These are phyloP conservation scores for Malurus cyaneus DNA, from an alignment of 2,113 vertebrate genomes.

Conservation along the genomic window DNA sequence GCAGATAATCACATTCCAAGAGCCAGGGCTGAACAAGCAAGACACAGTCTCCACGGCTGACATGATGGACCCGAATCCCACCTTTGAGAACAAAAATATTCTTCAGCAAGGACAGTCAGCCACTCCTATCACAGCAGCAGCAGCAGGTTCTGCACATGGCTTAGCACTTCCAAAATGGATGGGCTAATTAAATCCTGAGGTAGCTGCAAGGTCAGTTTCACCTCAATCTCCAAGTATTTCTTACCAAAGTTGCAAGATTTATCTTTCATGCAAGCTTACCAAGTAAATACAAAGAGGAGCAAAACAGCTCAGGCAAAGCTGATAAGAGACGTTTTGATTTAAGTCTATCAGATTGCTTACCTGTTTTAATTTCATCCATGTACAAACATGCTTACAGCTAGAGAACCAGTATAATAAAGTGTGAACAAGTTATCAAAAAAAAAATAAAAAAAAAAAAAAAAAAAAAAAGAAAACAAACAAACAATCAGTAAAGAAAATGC, in stretches of 20 bases:
- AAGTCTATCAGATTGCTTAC: not conserved
- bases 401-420: not conserved
- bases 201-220: not conserved
- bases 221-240: not conserved
- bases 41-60: not conserved
- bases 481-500: not conserved
- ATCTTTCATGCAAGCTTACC: not conserved
- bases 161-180: not conserved
- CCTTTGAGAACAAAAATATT: not conserved
- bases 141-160: fast-evolving
- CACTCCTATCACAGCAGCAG: fast-evolving
- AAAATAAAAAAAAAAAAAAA: not conserved
- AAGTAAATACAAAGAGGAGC: not conserved
- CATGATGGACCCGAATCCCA: fast-evolving
- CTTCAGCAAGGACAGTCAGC: not conserved
- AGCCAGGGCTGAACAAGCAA: not conserved
- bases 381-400: not conserved
- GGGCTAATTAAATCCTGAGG: not conserved
- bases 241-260: not conserved
- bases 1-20: not conserved
- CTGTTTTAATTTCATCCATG: not conserved
- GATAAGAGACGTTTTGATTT: not conserved
- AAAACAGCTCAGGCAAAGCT: not conserved
- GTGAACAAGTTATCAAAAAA: not conserved
- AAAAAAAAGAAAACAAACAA: not conserved